Evolutionary conservation across 2,888 invertebrate species (phyloP).

Genomic region (Nemotelus nigrinus): DNA sequence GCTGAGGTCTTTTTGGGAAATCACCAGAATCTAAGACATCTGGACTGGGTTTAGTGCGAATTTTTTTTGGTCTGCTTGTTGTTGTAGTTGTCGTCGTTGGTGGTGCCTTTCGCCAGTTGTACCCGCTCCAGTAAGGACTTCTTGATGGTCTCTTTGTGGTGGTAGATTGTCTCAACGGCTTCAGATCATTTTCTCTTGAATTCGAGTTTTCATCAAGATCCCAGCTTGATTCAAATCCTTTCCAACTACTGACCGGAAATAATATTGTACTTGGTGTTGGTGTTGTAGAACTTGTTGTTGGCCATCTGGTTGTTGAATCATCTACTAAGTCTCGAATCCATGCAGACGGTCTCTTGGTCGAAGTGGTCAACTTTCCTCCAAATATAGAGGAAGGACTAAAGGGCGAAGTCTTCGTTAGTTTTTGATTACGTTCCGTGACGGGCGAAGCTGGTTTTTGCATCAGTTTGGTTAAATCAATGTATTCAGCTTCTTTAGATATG

Average conservation of each 20-base stretch:
- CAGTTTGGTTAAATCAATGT: slow-evolving; percentile 53
- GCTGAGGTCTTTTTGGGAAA: not conserved
- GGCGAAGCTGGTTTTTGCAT: not conserved
- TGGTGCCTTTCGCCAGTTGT: not conserved
- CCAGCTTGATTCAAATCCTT: not conserved
- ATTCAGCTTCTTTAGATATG: slow-evolving; percentile 49
- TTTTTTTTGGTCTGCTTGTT: not conserved
- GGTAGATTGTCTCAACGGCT: no score
- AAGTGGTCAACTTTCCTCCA: not conserved
- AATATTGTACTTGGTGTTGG: not conserved
- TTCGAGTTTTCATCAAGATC: not conserved
- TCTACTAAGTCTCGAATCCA: not conserved
- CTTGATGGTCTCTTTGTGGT: not conserved
- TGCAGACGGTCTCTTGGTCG: not conserved
- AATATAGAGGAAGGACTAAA: not conserved
- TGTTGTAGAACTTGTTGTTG: not conserved
- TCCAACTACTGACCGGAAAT: not conserved
- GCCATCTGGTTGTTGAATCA: not conserved
- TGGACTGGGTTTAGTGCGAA: not conserved
- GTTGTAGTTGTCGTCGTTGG: not conserved
- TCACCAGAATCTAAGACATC: slow-evolving; percentile 5
- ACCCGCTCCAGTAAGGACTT: slow-evolving; percentile 23
- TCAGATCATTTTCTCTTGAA: no score
- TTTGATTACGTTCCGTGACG: not conserved
- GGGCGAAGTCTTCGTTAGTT: not conserved